Evolutionary conservation across 2,888 invertebrate genomes (phyloP).

Genomic region (Barypeithes pellucidus): DNA sequence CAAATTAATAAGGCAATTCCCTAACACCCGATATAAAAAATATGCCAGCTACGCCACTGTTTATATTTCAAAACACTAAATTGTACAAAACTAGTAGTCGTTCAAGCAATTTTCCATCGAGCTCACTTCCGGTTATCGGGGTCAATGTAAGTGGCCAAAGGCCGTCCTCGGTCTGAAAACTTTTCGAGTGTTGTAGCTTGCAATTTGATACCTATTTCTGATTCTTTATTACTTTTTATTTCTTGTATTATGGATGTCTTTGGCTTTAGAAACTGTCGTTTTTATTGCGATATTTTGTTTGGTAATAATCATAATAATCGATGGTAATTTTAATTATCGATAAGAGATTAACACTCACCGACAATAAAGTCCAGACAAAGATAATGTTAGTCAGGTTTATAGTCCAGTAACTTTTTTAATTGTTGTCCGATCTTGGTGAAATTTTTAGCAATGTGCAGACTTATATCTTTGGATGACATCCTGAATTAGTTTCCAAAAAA

Average conservation of each 20-base stretch:
- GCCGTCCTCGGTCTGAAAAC: conserved; percentile 42
- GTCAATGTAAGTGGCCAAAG: conserved; percentile 49
- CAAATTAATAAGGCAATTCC: too few relatives aligned
- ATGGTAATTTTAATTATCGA: too few relatives aligned
- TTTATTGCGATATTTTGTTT: not conserved
- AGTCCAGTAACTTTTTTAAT: too few relatives aligned
- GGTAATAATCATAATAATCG: too few relatives aligned
- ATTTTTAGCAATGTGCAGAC: too few relatives aligned
- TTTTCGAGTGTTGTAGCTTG: conserved; percentile 45
- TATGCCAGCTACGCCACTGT: conserved; percentile 17
- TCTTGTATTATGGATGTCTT: conserved; percentile 6
- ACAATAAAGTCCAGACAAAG: too few relatives aligned
- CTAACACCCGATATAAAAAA: too few relatives aligned
- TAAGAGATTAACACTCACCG: too few relatives aligned
- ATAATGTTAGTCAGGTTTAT: too few relatives aligned
- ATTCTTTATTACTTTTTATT: conserved; percentile 5
- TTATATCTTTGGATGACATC: too few relatives aligned
- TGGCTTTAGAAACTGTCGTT: not conserved
- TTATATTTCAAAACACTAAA: conserved; percentile 23
- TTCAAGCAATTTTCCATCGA: conserved; percentile 43
- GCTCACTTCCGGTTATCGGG: conserved; percentile 35
- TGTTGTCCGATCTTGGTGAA: too few relatives aligned
- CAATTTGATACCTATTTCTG: conserved; percentile 41
- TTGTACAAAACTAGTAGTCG: conserved; percentile 31
- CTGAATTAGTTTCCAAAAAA: too few relatives aligned